Conservation (phyloP, 2,888 invertebrate species). For the Allygus modestus region DNA sequence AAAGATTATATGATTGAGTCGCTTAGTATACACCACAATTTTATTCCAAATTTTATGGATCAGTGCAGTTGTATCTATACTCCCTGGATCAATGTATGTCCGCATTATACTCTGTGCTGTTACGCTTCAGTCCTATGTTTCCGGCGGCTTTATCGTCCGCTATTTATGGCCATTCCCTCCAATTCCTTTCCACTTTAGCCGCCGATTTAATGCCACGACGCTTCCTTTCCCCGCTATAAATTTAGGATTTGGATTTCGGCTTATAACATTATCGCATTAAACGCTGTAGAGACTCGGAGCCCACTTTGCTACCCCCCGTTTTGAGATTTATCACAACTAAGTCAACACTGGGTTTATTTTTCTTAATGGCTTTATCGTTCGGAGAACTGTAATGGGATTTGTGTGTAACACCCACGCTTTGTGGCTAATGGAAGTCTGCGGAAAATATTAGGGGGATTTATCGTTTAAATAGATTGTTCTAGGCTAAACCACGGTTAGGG, state of each 20-base stretch:
- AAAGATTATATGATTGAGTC: too few species aligned
- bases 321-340: slow-evolving; percentile 36
- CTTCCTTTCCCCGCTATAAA: slow-evolving; percentile 53
- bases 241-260: slow-evolving; percentile 57
- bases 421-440: slow-evolving; percentile 12
- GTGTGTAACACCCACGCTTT: slow-evolving; percentile 25
- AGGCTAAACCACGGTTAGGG: not conserved
- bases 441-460: slow-evolving; percentile 6
- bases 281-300: slow-evolving; percentile 14
- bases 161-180: slow-evolving; percentile 53
- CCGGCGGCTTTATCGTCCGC: slow-evolving; percentile 48
- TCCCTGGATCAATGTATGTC: slow-evolving; percentile 18
- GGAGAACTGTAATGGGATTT: slow-evolving; percentile 27
- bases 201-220: slow-evolving; percentile 59
- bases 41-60: not conserved
- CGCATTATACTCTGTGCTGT: slow-evolving; percentile 43
- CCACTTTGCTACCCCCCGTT: not conserved
- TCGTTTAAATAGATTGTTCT: not conserved
- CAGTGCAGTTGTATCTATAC: not conserved
- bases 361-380: slow-evolving; percentile 46
- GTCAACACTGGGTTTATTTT: slow-evolving; percentile 40
- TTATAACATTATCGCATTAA: slow-evolving; percentile 57
- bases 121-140: slow-evolving; percentile 39
- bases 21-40: too few species aligned
- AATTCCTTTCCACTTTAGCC: slow-evolving; percentile 60